A percentile compares a stretch with the other conserved stretches of the same genome.
Evolutionary conservation across 2,113 vertebrate genomes (phyloP).

Genomic region (Henicopernis longicauda): DNA sequence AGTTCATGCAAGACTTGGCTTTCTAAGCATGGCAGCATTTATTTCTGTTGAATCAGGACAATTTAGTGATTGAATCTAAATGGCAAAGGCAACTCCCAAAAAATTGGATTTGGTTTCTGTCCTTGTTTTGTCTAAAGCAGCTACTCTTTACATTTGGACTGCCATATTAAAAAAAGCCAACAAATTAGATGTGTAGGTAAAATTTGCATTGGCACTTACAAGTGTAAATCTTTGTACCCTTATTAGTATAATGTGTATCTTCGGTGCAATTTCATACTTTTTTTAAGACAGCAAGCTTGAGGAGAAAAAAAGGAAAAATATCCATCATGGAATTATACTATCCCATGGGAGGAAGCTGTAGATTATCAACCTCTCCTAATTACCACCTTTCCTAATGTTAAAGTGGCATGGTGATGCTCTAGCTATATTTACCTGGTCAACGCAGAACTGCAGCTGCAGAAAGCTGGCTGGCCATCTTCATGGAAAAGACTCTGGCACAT

Average conservation of each 20-base stretch:
- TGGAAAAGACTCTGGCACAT: neutral
- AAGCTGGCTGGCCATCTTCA: neutral
- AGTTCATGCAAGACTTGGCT: neutral
- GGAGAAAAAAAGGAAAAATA: neutral
- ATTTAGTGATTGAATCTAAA: neutral
- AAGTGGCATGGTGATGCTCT: neutral
- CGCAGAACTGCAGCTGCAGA: neutral
- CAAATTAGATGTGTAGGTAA: neutral
- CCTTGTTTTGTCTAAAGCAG: neutral
- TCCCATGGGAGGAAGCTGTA: neutral
- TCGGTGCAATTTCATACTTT: neutral
- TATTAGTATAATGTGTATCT: neutral
- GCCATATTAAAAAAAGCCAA: neutral
- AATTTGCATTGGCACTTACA: neutral
- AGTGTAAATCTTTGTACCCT: neutral
- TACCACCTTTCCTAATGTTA: neutral
- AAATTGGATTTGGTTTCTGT: neutral
- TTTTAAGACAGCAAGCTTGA: neutral
- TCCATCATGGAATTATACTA: neutral
- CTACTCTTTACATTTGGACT: neutral
- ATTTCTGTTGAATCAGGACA: neutral
- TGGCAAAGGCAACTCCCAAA: neutral
- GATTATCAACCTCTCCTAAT: neutral
- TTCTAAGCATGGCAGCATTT: neutral
- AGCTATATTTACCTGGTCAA: neutral